Base-by-base conservation (phyloP, 2,888 invertebrate species). In the Aphodius granarius region DNA sequence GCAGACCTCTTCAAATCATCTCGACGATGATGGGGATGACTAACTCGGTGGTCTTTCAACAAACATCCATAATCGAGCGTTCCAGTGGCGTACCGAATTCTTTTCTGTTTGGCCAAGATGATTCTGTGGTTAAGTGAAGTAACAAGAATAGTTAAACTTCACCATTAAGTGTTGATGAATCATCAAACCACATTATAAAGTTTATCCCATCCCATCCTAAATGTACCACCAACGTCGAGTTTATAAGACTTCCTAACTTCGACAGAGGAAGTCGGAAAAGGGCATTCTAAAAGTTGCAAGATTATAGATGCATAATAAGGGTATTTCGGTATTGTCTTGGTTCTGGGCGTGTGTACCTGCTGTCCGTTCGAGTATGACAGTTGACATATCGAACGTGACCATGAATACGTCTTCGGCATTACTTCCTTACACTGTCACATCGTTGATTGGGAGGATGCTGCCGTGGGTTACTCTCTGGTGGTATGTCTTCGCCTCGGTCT, bases 351-450 rank as follows among this genome's bases (percentile, higher is more conserved):
- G 65, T 23, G 75, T 75, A 75, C 75, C 75, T 75, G 75, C 74
- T 66, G n/a, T 9, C 43, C 43, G 43, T 3, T 43, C 75, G 23
- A 19, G 43, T 9, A 68, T 75, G 75, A 75, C 75, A 75, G 75
- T 68, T 82, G 81, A 81, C 82, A 82, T 79, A 80, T 78, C 77
- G 81, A 80, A 83, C 84, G 84, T 84, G 84, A 82, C 81, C 79
- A 78, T 81, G 82, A 83, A 83, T 83, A 81, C 82, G 82, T 80
- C 80, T 77, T 78, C 74, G 78, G 83, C 81, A 84, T 84, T 84
- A 84, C 82, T 79, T 80, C 72, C 74, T 68, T 72, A 75, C 72
- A 78, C 78, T 78, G 76, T 80, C 71, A 75, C 20, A 73, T 77
- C 79, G 23, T 77, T 79, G 80, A 80, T 80, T 78, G 80, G 77